Evolutionary conservation across 37 sponge, comb jelly and placozoan genomes (phyloP), one percentile per base, ranked within the genome.

Genomic region (Dysidea cf. avara): DNA sequence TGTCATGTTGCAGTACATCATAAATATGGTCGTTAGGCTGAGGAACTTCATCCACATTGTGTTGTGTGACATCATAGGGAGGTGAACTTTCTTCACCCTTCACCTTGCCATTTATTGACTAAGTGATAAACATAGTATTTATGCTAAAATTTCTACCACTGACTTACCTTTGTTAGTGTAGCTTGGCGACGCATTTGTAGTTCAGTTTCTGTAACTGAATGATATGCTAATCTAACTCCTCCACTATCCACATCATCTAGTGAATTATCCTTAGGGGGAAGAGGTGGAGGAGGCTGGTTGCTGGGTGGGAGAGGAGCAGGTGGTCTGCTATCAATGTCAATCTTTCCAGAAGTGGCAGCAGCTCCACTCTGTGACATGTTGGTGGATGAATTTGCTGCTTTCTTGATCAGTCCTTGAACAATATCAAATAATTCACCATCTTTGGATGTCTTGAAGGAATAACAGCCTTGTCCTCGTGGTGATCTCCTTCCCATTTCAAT

Each of bases 391-490:
- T 57, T 49, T 43, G 18, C 13, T 68, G 47, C 56, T 39, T 16
- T 61, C 0, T 66, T 37, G 0, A 80, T 86, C 36, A 61, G 21
- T 14, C 20, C 58, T 32, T 84, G 72, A 55, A 92, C 22, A 5
- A 35, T 63, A 0, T 59, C 17, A 40, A 69, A 88, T 3, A 92
- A 77, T 18, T 70, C 59, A 9, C 68, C 77, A 2, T 77, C 82
- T 16, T 84, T 71, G 24, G 14, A 30, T 17, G 86, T 77, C 35
- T 50, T 18, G 39, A 92, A 92, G 0, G 56, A 30, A 51, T 82
- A 92, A 6, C 54, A 43, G 0, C 93, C 93, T 25, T 73, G 78
- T 3, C 93, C 93, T 30, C 81, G 73, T 1, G 93, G 93, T 0
- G 93, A 74, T 17, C 76, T 53, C 32, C 85, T 51, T 13, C 90